phyloP scores from a whole-genome alignment of 2,113 vertebrate genomes.

The Triplophysa rosa region DNA sequence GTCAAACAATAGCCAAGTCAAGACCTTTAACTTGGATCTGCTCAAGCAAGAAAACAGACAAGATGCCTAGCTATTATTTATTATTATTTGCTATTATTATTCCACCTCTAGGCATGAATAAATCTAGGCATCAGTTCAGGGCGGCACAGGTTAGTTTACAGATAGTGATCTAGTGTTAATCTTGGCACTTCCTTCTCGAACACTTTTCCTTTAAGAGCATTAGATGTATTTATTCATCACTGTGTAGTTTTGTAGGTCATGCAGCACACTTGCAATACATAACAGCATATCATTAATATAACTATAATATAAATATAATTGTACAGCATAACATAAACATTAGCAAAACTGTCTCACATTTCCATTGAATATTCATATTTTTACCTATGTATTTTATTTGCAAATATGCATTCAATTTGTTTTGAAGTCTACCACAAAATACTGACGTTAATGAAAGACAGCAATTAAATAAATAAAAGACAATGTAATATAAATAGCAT shows the following conservation, averaged over 20 bases:
- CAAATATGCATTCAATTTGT: too few species aligned
- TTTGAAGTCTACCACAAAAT: neutral
- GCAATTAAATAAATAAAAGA: neutral
- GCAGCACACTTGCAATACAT: neutral
- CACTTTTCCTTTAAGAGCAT: neutral
- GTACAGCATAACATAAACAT: neutral
- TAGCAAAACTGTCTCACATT: neutral
- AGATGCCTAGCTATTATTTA: conserved; percentile 47
- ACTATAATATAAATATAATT: neutral
- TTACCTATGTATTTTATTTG: neutral
- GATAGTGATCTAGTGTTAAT: neutral
- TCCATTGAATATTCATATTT: neutral
- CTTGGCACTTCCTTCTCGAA: neutral
- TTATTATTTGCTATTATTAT: conserved; percentile 7
- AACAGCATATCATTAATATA: neutral
- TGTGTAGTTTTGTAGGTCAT: neutral
- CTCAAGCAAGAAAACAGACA: conserved; percentile 41
- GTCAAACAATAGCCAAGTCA: conserved; percentile 55
- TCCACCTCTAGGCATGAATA: conserved; percentile 25
- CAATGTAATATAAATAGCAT: too few species aligned
- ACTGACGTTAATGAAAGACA: neutral
- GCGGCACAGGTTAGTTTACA: neutral
- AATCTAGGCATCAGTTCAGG: conserved; percentile 20
- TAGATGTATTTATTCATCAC: neutral
- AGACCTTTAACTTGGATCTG: conserved; percentile 40